Conservation (phyloP, 2,888 invertebrate genomes). For the Trachelus troglodyta region DNA sequence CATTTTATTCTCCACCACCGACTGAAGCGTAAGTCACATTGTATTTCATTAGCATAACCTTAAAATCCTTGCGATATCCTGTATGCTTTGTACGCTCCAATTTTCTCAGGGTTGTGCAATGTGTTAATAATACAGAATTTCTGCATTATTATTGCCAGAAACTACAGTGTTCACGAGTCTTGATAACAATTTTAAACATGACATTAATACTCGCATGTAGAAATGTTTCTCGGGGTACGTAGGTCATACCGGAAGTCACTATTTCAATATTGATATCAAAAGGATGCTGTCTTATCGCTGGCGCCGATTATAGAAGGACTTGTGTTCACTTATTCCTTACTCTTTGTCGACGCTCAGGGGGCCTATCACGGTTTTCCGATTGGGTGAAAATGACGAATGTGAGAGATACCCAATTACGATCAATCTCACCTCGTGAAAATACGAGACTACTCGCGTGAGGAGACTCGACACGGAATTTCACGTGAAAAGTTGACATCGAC, state of each 20-base stretch:
- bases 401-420: too few species aligned
- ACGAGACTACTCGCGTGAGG: too few species aligned
- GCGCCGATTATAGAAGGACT: not conserved
- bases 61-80: not conserved
- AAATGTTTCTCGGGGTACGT: conserved; percentile 40
- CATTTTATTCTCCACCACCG: conserved; percentile 62
- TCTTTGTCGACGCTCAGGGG: not conserved
- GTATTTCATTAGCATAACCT: not conserved
- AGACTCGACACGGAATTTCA: too few species aligned
- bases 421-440: too few species aligned
- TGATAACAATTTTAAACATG: not conserved
- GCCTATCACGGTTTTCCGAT: too few species aligned
- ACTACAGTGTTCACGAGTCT: not conserved
- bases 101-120: not conserved
- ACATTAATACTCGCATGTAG: not conserved
- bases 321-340: not conserved
- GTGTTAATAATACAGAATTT: not conserved
- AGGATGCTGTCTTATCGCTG: conserved; percentile 43
- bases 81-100: not conserved
- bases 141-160: not conserved
- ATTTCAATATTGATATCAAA: conserved; percentile 45
- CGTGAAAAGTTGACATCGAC: too few species aligned
- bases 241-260: conserved; percentile 51
- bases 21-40: conserved; percentile 62
- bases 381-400: too few species aligned